Conservation (phyloP, 2,797 vertebrate genomes). For the Otolemur crassicaudatus region DNA sequence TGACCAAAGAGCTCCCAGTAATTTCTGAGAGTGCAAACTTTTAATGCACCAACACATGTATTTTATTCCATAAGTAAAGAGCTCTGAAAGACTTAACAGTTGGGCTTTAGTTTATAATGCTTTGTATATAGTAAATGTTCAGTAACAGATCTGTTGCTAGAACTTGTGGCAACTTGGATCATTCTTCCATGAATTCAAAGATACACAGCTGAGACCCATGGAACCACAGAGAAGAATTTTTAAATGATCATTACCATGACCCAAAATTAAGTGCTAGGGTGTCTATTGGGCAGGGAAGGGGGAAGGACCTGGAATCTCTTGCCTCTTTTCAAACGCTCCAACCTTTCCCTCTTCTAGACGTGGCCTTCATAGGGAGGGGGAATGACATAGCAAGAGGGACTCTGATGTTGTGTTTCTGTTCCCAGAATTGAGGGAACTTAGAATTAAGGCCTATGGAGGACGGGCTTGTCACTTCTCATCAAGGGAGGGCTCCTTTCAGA, state of each 20-base stretch:
- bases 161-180: not conserved
- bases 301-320: not conserved
- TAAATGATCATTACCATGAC: not conserved
- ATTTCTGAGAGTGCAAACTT: not conserved
- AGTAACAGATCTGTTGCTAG: not conserved
- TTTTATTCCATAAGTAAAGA: slow-evolving; percentile 2
- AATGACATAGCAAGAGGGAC: not conserved
- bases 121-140: not conserved
- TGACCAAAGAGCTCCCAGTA: not conserved
- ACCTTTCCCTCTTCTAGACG: not conserved
- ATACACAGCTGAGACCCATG: not conserved
- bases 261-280: not conserved
- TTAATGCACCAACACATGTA: not conserved
- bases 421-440: not conserved
- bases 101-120: not conserved
- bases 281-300: not conserved
- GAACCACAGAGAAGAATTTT: not conserved
- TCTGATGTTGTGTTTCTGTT: not conserved
- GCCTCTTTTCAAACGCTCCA: not conserved
- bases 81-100: not conserved
- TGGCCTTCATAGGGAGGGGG: not conserved
- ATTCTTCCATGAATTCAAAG: not conserved
- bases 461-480: not conserved
- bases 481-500: not conserved
- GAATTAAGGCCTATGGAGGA: not conserved